phyloP scores from a whole-genome alignment of 1,140 invertebrate species.

The Anastatus disparis region DNA sequence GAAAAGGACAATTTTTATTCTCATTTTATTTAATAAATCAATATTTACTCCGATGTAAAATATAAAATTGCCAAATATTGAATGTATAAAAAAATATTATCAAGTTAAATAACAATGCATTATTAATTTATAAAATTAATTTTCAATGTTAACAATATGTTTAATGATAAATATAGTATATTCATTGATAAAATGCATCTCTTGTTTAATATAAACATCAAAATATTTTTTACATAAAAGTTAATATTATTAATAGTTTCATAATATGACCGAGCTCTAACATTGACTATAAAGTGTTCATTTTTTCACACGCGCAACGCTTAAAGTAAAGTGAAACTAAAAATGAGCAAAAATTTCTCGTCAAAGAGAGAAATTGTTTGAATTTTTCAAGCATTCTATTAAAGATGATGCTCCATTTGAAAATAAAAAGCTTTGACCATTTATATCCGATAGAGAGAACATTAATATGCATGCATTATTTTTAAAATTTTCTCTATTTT shows the following conservation, averaged over 20 bases:
- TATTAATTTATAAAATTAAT: too few species aligned
- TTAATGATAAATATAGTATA: too few species aligned
- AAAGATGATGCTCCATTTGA: neutral
- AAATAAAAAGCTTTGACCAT: too few species aligned
- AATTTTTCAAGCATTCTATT: neutral
- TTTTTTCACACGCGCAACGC: neutral
- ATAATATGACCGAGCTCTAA: neutral
- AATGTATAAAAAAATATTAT: too few species aligned
- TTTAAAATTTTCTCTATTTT: too few species aligned
- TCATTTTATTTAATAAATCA: slow-evolving; percentile 8
- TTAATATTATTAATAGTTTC: neutral
- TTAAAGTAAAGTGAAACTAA: neutral
- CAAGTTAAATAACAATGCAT: too few species aligned
- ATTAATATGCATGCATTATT: too few species aligned
- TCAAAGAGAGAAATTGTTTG: neutral
- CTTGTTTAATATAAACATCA: too few species aligned
- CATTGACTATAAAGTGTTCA: too few species aligned
- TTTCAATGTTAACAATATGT: too few species aligned
- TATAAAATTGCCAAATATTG: neutral
- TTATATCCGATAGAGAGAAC: too few species aligned
- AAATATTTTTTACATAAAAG: neutral
- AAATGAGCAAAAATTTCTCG: neutral
- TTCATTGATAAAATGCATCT: too few species aligned
- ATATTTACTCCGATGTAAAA: neutral
- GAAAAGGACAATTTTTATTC: neutral